A percentile compares a stretch with the other conserved stretches of the same genome.
phyloP scores from a whole-genome alignment of 2,888 invertebrate species.

The Helleia helle region DNA sequence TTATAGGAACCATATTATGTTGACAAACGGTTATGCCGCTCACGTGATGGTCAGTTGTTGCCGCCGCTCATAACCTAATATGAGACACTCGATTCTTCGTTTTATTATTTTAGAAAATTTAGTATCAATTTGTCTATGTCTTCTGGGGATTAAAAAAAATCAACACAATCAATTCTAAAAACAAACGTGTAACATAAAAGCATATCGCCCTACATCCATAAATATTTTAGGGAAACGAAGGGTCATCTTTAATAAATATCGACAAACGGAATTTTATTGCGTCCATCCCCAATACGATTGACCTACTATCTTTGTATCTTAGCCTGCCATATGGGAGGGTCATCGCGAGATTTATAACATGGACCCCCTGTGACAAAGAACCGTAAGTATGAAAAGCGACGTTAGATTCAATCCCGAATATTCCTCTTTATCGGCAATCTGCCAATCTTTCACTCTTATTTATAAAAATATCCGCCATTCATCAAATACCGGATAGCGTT shows the following conservation, averaged over 20 bases:
- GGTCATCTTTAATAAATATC: conserved; percentile 39
- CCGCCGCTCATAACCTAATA: too few species aligned
- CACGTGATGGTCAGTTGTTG: too few species aligned
- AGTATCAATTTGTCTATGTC: too few species aligned
- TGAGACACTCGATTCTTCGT: too few species aligned
- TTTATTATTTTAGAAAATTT: too few species aligned
- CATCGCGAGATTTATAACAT: conserved; percentile 51
- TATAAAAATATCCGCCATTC: background rate
- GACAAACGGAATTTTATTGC: conserved; percentile 45
- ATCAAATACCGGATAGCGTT: too few species aligned
- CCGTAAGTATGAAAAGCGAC: conserved; percentile 42
- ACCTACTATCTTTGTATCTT: conserved; percentile 42
- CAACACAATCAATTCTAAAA: conserved; percentile 2
- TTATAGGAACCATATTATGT: too few species aligned
- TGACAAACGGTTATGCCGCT: too few species aligned
- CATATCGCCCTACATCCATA: conserved; percentile 20
- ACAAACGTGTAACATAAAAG: conserved; percentile 13
- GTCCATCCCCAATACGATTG: conserved; percentile 48
- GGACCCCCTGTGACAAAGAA: conserved; percentile 44
- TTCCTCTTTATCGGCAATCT: conserved; percentile 16
- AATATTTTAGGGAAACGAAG: conserved; percentile 26
- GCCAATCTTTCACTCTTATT: background rate
- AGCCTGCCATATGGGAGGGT: conserved; percentile 44
- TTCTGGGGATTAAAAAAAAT: too few species aligned
- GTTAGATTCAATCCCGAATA: conserved; percentile 29